Percentiles rank a stretch among this genome's conserved stretches.
These are phyloP conservation scores for Gouania willdenowi DNA, from an alignment of 2,797 vertebrate species.

Conservation along the genomic window DNA sequence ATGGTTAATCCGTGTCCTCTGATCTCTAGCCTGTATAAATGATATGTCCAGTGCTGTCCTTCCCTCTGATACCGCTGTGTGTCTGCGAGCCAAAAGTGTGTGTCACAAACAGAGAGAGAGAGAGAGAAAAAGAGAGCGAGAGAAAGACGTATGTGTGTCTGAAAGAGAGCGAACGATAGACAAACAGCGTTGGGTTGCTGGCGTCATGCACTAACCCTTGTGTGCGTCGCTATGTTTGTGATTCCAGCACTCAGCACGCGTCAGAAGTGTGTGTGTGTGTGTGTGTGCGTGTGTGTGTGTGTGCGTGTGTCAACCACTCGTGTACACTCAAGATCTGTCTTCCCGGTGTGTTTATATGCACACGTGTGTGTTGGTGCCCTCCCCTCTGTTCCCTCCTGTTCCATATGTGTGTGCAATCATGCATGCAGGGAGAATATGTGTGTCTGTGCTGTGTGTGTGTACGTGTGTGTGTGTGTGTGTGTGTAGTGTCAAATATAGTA, in stretches of 20 bases:
- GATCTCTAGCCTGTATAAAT: slow-evolving; percentile 50
- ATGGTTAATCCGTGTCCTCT: slow-evolving; percentile 62
- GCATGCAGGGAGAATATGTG: slow-evolving; percentile 53
- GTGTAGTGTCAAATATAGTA: slow-evolving; percentile 77
- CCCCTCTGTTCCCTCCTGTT: slow-evolving; percentile 3
- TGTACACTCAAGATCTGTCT: slow-evolving; percentile 41
- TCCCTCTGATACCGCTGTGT: slow-evolving; percentile 38
- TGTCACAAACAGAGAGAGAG: slow-evolving; percentile 16
- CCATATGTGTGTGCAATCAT: slow-evolving; percentile 58
- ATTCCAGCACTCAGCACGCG: slow-evolving; percentile 66
- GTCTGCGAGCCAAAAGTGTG: slow-evolving; percentile 50
- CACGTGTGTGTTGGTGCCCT: slow-evolving; percentile 26
- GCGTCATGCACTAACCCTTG: slow-evolving; percentile 55
- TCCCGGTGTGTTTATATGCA: slow-evolving; percentile 36
- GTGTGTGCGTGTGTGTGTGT: slow-evolving; percentile 23
- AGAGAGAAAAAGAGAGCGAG: slow-evolving; percentile 25
- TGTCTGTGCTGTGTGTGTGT: slow-evolving; percentile 48
- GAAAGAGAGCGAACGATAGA: slow-evolving; percentile 30
- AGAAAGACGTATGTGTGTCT: neutral
- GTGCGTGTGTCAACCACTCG: slow-evolving; percentile 27
- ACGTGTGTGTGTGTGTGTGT: slow-evolving; percentile 54
- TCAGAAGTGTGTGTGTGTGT: slow-evolving; percentile 34
- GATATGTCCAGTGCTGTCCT: slow-evolving; percentile 47
- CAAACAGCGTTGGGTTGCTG: slow-evolving; percentile 55
- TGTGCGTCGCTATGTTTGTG: slow-evolving; percentile 72